Evolutionary conservation across 2,797 vertebrate genomes (phyloP).

Genomic region (Sebastiscus tertius): DNA sequence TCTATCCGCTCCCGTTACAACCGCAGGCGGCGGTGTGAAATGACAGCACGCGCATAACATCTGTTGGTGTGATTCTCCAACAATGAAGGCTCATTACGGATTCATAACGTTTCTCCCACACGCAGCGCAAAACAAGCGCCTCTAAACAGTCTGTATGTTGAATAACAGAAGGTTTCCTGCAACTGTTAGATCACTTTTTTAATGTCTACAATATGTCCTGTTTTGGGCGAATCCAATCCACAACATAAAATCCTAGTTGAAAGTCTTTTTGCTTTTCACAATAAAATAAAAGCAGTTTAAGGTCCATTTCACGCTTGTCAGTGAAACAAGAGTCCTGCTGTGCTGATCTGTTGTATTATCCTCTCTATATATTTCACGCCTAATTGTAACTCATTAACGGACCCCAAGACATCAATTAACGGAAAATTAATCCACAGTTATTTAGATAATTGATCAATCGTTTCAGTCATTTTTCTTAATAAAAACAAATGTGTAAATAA

Average conservation of each 20-base stretch:
- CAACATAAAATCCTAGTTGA: not conserved
- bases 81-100: constrained; percentile 86
- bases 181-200: not conserved
- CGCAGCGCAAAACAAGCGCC: constrained; percentile 37
- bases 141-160: constrained; percentile 1
- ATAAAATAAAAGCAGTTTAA: not conserved
- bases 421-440: too few species aligned
- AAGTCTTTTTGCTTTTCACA: not conserved
- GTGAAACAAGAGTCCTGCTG: constrained; percentile 14
- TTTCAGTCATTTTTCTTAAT: too few species aligned
- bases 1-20: constrained; percentile 54
- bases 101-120: constrained; percentile 79
- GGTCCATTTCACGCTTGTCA: constrained; percentile 39
- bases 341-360: constrained; percentile 7
- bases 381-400: constrained; percentile 28
- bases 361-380: constrained; percentile 46
- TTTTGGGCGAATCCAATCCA: not conserved
- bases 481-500: too few species aligned
- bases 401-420: not conserved
- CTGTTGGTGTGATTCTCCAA: constrained; percentile 79
- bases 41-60: constrained; percentile 84
- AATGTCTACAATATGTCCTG: not conserved
- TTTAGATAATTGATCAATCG: too few species aligned
- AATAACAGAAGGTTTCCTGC: not conserved
- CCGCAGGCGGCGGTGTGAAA: constrained; percentile 73